Evolutionary conservation across 2,797 vertebrate genomes (phyloP).

Genomic region (Pangasius mekongensis): DNA sequence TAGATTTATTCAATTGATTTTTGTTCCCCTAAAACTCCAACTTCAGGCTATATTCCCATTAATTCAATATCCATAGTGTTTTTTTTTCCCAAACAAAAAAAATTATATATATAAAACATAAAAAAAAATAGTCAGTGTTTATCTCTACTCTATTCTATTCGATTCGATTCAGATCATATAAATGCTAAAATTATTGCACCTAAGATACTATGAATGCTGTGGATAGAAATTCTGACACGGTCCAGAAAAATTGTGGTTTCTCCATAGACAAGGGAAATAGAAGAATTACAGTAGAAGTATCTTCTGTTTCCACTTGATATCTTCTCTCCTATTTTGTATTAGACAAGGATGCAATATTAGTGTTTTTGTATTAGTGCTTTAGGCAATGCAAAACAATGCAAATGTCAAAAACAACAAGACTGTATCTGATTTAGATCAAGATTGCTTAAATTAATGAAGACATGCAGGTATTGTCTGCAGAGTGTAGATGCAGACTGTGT

Average conservation of each 20-base stretch:
- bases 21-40: not conserved
- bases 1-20: not conserved
- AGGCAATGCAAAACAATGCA: not conserved
- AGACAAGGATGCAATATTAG: not conserved
- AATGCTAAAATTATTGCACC: not conserved
- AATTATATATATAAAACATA: too few relatives aligned
- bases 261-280: not conserved
- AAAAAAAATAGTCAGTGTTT: not conserved
- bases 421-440: not conserved
- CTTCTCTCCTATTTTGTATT: not conserved
- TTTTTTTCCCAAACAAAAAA: not conserved
- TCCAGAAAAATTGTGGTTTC: too few relatives aligned
- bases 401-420: not conserved
- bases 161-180: not conserved
- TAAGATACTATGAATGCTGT: not conserved
- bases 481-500: not conserved
- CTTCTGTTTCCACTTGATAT: not conserved
- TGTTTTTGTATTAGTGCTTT: not conserved
- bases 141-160: not conserved
- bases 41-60: not conserved
- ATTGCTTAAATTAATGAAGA: not conserved
- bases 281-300: not conserved
- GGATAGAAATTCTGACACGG: too few relatives aligned
- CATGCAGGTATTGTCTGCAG: not conserved
- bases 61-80: not conserved